Conservation (phyloP, 2,113 vertebrate species). For the Camelus dromedarius region DNA sequence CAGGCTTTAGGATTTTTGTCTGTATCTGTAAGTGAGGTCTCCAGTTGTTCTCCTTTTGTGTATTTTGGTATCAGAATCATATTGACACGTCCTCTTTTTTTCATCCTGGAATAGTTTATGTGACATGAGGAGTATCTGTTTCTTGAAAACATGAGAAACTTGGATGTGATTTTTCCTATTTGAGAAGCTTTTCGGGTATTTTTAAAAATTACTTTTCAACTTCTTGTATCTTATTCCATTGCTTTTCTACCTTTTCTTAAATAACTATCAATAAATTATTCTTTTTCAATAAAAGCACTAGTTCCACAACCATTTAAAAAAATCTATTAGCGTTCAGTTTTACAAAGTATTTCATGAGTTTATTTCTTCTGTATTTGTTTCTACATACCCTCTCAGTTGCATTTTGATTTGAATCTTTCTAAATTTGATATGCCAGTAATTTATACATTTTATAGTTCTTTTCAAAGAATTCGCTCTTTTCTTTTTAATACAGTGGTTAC, state of each 20-base stretch:
- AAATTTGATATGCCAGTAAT: background rate
- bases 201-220: background rate
- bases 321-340: background rate
- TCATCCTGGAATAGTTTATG: background rate
- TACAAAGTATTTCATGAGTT: background rate
- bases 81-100: background rate
- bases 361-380: background rate
- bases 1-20: background rate
- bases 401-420: conserved; percentile 1
- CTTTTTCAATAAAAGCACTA: background rate
- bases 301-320: background rate
- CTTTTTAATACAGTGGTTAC: background rate
- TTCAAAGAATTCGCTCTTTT: background rate
- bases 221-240: background rate
- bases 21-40: background rate
- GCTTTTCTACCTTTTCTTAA: background rate
- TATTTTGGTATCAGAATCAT: background rate
- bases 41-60: background rate
- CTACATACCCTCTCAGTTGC: background rate
- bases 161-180: background rate
- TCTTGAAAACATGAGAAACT: background rate
- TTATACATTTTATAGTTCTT: background rate
- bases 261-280: background rate
- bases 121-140: background rate
- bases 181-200: background rate